Conservation (phyloP, 2,113 vertebrate genomes). For the Aegotheles bennettii region DNA sequence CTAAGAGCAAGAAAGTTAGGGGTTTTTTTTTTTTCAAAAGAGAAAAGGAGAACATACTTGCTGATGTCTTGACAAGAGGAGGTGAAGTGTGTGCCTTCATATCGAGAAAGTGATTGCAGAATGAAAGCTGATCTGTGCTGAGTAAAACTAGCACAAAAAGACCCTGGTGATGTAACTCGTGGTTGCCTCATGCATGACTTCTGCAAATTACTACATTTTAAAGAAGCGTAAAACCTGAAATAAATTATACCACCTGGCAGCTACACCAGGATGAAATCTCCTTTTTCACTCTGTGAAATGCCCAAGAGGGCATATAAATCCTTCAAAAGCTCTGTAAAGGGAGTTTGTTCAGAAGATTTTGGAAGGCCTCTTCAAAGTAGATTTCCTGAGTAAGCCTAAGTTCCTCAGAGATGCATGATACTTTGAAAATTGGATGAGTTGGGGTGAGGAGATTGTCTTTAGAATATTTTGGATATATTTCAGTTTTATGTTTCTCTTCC, state of each 20-base stretch:
- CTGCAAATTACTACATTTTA: not conserved
- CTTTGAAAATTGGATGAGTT: not conserved
- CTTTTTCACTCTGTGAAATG: not conserved
- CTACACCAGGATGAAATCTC: not conserved
- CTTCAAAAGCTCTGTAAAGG: not conserved
- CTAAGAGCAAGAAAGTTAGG: not conserved
- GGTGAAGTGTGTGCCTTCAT: not conserved
- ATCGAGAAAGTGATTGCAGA: not conserved
- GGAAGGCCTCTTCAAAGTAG: rapidly evolving
- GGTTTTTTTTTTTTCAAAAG: not conserved
- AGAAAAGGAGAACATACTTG: not conserved
- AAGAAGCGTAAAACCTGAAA: not conserved
- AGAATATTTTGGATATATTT: not conserved
- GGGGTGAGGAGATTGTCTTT: not conserved
- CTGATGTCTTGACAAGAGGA: not conserved
- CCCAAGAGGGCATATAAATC: not conserved
- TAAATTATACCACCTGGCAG: not conserved
- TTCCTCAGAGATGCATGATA: not conserved
- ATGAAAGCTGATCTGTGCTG: not conserved
- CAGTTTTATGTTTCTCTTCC: not conserved
- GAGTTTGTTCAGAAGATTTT: not conserved
- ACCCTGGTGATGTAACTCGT: rapidly evolving
- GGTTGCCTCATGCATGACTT: not conserved
- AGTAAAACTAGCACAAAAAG: not conserved
- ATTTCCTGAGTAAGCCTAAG: not conserved